Conservation (phyloP, 2,888 invertebrate species). For the Empis livida region DNA sequence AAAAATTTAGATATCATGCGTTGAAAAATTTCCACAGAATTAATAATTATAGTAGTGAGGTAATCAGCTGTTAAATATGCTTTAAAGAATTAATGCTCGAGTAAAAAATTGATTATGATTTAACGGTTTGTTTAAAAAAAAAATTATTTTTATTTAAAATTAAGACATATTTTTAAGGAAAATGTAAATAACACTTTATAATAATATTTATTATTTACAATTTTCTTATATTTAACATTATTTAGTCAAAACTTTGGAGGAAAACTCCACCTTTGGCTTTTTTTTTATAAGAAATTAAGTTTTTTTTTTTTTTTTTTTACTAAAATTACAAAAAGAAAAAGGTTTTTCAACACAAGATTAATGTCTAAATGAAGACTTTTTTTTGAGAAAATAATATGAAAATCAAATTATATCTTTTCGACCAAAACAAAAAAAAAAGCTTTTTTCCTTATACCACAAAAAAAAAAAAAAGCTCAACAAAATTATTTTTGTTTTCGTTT, state of each 20-base stretch:
- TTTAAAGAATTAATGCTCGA: too few species aligned
- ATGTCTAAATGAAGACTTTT: neutral
- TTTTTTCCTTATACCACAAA: neutral
- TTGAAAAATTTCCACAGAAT: too few species aligned
- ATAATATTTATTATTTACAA: neutral
- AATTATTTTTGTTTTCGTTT: neutral
- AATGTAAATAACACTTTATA: neutral
- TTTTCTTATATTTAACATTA: neutral
- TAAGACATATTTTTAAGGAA: too few species aligned
- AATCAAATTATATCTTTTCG: too few species aligned
- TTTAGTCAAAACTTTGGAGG: conserved; percentile 25
- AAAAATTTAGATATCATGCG: too few species aligned
- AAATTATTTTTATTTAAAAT: too few species aligned
- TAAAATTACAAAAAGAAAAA: neutral
- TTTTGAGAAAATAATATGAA: too few species aligned
- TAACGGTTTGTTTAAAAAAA: too few species aligned
- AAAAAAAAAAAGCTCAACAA: neutral
- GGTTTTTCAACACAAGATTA: conserved; percentile 17
- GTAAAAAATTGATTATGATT: too few species aligned
- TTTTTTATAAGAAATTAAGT: conserved; percentile 7
- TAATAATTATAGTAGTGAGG: too few species aligned
- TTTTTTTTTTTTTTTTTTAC: conserved; percentile 8
- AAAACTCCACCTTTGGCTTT: conserved; percentile 36
- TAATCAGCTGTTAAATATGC: too few species aligned
- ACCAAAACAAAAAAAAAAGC: neutral